phyloP scores from a whole-genome alignment of 2,888 invertebrate genomes.

The Agrenia bidenticulata region DNA sequence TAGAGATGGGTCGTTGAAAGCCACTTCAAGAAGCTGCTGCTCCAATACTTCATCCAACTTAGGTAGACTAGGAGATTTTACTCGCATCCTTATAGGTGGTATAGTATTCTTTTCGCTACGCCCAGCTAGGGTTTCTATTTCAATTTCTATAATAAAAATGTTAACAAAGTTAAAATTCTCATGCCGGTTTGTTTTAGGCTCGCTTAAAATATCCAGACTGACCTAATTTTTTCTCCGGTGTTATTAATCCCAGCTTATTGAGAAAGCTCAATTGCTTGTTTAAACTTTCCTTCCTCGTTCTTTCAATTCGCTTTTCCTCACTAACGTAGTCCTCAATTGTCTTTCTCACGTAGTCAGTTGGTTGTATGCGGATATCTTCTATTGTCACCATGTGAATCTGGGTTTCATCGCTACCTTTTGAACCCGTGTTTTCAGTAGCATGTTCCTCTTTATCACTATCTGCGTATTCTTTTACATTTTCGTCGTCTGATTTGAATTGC shows the following conservation, averaged over 20 bases:
- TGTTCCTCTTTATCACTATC: too few species aligned
- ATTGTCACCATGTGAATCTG: neutral
- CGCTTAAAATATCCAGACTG: neutral
- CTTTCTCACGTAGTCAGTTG: conserved; percentile 34
- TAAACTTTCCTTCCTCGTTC: conserved; percentile 22
- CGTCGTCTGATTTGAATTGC: too few species aligned
- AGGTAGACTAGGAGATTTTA: conserved; percentile 23
- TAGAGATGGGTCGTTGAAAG: conserved; percentile 48
- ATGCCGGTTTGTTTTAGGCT: neutral
- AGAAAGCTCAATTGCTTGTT: conserved; percentile 42
- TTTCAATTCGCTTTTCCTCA: conserved; percentile 28
- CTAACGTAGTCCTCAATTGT: conserved; percentile 36
- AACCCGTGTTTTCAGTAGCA: too few species aligned
- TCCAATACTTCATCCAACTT: conserved; percentile 39
- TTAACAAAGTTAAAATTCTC: too few species aligned
- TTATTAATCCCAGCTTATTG: conserved; percentile 40
- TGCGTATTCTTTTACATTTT: too few species aligned
- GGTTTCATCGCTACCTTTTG: too few species aligned
- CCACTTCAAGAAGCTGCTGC: conserved; percentile 38
- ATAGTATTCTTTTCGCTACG: conserved; percentile 43
- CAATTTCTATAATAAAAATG: conserved; percentile 49
- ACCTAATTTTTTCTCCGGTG: conserved; percentile 44
- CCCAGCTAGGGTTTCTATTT: conserved; percentile 44
- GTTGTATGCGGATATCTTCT: neutral
- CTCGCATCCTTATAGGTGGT: conserved; percentile 42